Conservation (phyloP, 2,888 invertebrate genomes). For the Elegia similella region DNA sequence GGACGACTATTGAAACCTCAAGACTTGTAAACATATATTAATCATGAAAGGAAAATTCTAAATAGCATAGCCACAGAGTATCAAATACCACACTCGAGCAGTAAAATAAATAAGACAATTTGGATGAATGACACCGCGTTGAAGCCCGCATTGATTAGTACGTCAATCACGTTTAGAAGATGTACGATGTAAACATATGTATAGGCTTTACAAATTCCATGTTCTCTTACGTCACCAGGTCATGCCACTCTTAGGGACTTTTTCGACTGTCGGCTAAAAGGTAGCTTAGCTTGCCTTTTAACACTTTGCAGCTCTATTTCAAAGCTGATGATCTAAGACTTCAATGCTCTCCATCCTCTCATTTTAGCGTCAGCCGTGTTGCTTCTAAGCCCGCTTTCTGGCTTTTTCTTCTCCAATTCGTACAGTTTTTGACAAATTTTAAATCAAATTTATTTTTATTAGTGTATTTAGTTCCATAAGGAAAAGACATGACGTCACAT, state of each 20-base stretch:
- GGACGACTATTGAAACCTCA: too few relatives aligned
- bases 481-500: too few relatives aligned
- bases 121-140: conserved; percentile 8
- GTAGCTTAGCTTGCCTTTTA: not conserved
- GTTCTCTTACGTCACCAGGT: not conserved
- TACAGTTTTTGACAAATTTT: too few relatives aligned
- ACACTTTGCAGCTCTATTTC: too few relatives aligned
- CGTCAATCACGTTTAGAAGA: conserved; percentile 11
- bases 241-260: not conserved
- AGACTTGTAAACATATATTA: too few relatives aligned
- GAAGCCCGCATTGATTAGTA: conserved; percentile 8
- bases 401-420: too few relatives aligned
- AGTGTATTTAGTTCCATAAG: too few relatives aligned
- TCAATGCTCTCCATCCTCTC: too few relatives aligned
- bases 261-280: not conserved
- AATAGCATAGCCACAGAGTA: not conserved
- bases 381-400: too few relatives aligned
- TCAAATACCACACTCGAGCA: not conserved
- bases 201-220: conserved; percentile 8
- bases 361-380: too few relatives aligned
- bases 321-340: too few relatives aligned
- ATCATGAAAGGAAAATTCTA: not conserved
- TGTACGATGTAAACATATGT: conserved; percentile 6
- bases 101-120: conserved; percentile 4
- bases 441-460: too few relatives aligned